These are phyloP conservation scores for Threskiornis aethiopicus DNA, from an alignment of 2,797 vertebrate genomes.

Conservation along the genomic window DNA sequence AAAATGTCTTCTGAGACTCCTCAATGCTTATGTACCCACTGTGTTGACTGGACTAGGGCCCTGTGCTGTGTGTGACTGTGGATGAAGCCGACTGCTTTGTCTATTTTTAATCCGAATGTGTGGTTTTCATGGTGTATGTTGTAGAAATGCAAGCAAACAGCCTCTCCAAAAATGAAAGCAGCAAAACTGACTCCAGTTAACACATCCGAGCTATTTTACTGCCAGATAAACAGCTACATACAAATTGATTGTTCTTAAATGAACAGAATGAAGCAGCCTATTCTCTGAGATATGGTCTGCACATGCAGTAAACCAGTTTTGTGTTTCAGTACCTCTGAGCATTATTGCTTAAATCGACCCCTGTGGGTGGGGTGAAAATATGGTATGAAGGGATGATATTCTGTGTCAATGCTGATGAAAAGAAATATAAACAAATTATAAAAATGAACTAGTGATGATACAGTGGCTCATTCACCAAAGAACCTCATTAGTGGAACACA, in stretches of 20 bases:
- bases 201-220: not conserved
- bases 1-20: not conserved
- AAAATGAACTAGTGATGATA: conserved; percentile 76
- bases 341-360: conserved; percentile 93
- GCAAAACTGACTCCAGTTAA: not conserved
- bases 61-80: not conserved
- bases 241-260: not conserved
- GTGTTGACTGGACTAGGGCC: not conserved
- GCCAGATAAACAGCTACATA: not conserved
- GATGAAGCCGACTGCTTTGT: not conserved
- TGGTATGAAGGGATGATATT: conserved; percentile 74
- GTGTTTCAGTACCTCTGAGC: conserved; percentile 53
- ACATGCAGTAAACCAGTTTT: not conserved
- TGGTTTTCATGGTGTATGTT: not conserved
- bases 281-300: not conserved
- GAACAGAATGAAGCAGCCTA: not conserved
- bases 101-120: not conserved
- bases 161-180: not conserved
- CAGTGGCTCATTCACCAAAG: conserved; percentile 88
- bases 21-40: not conserved
- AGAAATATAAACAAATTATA: conserved; percentile 72
- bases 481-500: conserved; percentile 88
- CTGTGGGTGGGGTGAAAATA: conserved; percentile 85
- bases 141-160: not conserved
- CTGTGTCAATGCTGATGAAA: conserved; percentile 79